These are phyloP conservation scores for Lanius ludovicianus DNA, from an alignment of 2,113 vertebrate genomes.

Conservation along the genomic window DNA sequence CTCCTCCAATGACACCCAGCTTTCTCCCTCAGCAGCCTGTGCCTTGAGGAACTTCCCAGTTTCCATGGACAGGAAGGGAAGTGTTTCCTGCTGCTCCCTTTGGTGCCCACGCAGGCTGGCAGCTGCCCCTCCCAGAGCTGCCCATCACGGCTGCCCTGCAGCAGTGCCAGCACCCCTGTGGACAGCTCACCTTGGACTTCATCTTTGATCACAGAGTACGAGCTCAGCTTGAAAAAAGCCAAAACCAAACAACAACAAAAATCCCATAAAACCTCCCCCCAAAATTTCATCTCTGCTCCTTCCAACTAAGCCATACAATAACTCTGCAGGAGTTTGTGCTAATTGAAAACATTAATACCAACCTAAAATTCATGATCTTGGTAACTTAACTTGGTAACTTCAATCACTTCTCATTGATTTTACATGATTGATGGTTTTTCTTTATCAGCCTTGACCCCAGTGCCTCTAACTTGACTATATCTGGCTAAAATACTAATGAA, in stretches of 20 bases:
- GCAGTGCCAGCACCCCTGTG: neutral
- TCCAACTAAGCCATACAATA: neutral
- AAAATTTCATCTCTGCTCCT: neutral
- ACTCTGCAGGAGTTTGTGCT: neutral
- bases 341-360: neutral
- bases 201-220: neutral
- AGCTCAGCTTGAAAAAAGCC: neutral
- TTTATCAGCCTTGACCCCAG: neutral
- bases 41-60: neutral
- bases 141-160: neutral
- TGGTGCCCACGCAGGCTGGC: neutral
- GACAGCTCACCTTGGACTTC: no score
- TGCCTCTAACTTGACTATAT: neutral
- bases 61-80: accelerated
- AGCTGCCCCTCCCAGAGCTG: neutral
- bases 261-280: accelerated
- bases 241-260: neutral
- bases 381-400: neutral
- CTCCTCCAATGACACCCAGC: neutral
- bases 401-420: neutral
- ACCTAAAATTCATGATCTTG: neutral
- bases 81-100: no score
- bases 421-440: neutral
- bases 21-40: neutral
- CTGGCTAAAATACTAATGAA: neutral